These are phyloP conservation scores for Paralichthys olivaceus DNA, from an alignment of 2,113 vertebrate genomes.

Conservation along the genomic window DNA sequence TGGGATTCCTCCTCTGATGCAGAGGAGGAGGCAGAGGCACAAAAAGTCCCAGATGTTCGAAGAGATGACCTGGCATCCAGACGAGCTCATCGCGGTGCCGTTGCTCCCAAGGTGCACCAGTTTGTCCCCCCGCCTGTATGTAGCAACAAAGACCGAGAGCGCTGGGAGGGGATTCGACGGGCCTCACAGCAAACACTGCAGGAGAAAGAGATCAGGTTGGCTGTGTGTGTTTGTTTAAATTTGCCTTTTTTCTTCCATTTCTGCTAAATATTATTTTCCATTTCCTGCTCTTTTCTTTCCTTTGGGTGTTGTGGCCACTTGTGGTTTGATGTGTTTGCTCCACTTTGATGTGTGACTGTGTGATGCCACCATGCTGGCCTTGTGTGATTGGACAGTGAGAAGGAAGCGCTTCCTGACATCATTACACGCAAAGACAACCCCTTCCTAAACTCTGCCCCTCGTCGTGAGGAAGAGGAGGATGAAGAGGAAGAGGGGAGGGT, in stretches of 20 bases:
- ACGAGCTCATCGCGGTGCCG: slow-evolving; percentile 83
- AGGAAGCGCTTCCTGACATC: slow-evolving; percentile 65
- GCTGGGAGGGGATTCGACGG: slow-evolving; percentile 83
- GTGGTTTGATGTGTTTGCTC: slow-evolving; percentile 34
- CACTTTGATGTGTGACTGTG: slow-evolving; percentile 33
- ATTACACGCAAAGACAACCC: slow-evolving; percentile 70
- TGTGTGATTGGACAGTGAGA: slow-evolving; percentile 68
- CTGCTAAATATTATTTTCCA: slow-evolving; percentile 19
- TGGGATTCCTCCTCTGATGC: slow-evolving; percentile 81
- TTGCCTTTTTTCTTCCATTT: slow-evolving; percentile 23
- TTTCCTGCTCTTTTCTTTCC: slow-evolving; percentile 40
- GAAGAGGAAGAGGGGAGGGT: slow-evolving; percentile 71
- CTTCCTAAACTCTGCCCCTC: slow-evolving; percentile 62
- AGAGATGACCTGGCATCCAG: slow-evolving; percentile 93
- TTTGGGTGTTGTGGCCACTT: slow-evolving; percentile 39
- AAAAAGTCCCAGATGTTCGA: slow-evolving; percentile 88
- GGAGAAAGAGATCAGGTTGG: slow-evolving; percentile 78
- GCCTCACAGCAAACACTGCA: slow-evolving; percentile 81
- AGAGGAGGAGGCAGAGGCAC: slow-evolving; percentile 77
- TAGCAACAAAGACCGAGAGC: slow-evolving; percentile 81
- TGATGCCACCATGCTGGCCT: slow-evolving; percentile 14
- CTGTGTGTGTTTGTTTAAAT: neutral
- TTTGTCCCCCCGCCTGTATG: slow-evolving; percentile 86
- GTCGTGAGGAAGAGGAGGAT: slow-evolving; percentile 53
- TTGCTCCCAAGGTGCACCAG: slow-evolving; percentile 80